These are phyloP conservation scores for Hydra vulgaris DNA, from an alignment of 30 jellyfish, hydroid and myxozoan genomes.

Conservation along the genomic window DNA sequence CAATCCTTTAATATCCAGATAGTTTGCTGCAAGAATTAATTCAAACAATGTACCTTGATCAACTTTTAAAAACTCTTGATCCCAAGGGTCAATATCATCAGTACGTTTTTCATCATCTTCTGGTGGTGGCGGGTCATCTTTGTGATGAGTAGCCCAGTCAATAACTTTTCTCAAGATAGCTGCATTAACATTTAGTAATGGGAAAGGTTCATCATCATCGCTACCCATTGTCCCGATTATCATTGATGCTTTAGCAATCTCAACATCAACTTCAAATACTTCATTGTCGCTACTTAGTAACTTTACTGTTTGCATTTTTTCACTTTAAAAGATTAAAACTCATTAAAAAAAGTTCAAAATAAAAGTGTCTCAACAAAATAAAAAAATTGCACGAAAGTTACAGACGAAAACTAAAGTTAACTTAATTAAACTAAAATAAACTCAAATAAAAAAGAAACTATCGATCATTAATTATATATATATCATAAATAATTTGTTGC, in stretches of 20 bases:
- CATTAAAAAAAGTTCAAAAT: no score
- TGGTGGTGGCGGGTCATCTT: slow-evolving; percentile 95
- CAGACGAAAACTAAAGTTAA: no score
- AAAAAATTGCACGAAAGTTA: no score
- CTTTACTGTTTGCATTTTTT: slow-evolving; percentile 66
- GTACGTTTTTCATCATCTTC: slow-evolving; percentile 87
- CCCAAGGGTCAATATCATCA: slow-evolving; percentile 96
- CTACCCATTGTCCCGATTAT: slow-evolving; percentile 43
- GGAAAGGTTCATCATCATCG: slow-evolving; percentile 91
- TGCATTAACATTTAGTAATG: slow-evolving; percentile 87
- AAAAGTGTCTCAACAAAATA: no score
- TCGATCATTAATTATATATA: no score
- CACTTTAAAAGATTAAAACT: no score
- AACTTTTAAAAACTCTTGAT: slow-evolving; percentile 89
- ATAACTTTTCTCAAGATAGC: slow-evolving; percentile 76
- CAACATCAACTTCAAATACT: slow-evolving; percentile 85
- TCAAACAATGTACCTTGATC: slow-evolving; percentile 96
- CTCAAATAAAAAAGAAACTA: no score
- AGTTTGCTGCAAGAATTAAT: slow-evolving; percentile 93
- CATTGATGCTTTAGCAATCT: slow-evolving; percentile 98
- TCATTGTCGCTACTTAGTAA: slow-evolving; percentile 88
- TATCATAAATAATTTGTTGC: no score
- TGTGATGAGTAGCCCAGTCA: slow-evolving; percentile 93
- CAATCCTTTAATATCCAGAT: slow-evolving; percentile 84
- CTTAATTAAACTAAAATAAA: no score